Conservation (phyloP, 2,888 invertebrate genomes). For the Agriopis aurantiaria region DNA sequence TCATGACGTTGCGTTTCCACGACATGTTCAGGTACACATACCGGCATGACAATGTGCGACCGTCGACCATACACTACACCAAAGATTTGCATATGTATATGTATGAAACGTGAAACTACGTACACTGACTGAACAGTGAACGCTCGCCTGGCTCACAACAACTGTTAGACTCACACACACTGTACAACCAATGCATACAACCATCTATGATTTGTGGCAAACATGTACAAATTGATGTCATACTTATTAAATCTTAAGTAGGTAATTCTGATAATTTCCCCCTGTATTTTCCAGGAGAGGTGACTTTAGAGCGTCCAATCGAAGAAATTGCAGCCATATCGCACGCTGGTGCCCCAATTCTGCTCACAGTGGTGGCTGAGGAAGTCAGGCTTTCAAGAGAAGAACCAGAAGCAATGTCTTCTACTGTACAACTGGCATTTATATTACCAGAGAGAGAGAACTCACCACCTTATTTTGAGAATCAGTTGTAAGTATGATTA, state of each 20-base stretch:
- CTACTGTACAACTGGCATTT: slow-evolving; percentile 93
- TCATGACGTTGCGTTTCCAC: no score
- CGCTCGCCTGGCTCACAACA: no score
- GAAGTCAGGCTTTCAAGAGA: slow-evolving; percentile 91
- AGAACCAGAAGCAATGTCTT: slow-evolving; percentile 92
- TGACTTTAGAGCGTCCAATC: slow-evolving; percentile 88
- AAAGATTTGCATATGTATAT: no score
- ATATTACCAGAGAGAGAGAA: slow-evolving; percentile 92
- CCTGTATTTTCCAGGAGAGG: slow-evolving; percentile 69
- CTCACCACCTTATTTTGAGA: slow-evolving; percentile 92
- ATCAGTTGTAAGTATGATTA: slow-evolving; percentile 88
- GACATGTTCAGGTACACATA: no score
- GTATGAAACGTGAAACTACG: no score
- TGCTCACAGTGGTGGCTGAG: slow-evolving; percentile 94
- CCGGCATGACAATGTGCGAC: no score
- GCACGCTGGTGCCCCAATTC: slow-evolving; percentile 93
- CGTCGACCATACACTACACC: no score
- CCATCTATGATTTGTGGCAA: no score
- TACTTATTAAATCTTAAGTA: background rate
- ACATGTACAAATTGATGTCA: no score
- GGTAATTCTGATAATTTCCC: background rate
- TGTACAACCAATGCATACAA: no score
- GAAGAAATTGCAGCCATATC: slow-evolving; percentile 93
- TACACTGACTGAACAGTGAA: no score
- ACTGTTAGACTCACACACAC: no score